These are phyloP conservation scores for Proterorhinus semilunaris DNA, from an alignment of 2,113 vertebrate species.

Conservation along the genomic window DNA sequence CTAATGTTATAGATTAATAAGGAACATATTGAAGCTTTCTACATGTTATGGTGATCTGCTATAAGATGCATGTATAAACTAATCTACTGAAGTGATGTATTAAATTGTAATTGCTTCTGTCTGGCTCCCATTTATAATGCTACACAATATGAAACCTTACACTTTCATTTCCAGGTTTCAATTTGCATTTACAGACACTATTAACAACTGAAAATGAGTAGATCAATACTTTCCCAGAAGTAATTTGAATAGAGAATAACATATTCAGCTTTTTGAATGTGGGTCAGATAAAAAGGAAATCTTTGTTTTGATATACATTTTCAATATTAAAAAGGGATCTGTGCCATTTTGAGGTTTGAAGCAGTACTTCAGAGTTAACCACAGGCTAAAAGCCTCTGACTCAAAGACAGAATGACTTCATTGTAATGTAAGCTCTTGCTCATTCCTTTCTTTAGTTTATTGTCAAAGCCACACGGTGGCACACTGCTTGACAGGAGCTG, in stretches of 20 bases:
- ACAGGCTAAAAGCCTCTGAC: slow-evolving; percentile 10
- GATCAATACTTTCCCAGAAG: slow-evolving; percentile 66
- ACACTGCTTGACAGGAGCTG: slow-evolving; percentile 26
- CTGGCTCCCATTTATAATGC: slow-evolving; percentile 26
- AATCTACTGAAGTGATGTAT: slow-evolving; percentile 3
- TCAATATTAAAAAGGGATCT: slow-evolving; percentile 2
- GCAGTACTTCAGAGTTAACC: slow-evolving; percentile 8
- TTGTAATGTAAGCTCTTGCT: slow-evolving; percentile 12
- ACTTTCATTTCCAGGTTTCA: slow-evolving; percentile 53
- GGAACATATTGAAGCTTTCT: not conserved
- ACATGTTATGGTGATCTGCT: not conserved
- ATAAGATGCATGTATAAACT: not conserved
- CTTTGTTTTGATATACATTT: not conserved
- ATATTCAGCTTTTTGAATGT: slow-evolving; percentile 29
- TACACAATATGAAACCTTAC: slow-evolving; percentile 46
- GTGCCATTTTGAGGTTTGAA: slow-evolving; percentile 4
- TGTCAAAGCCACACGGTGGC: slow-evolving; percentile 24
- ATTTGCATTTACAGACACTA: slow-evolving; percentile 51
- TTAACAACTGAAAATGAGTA: slow-evolving; percentile 47
- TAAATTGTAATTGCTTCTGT: slow-evolving; percentile 14
- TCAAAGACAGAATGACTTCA: slow-evolving; percentile 10
- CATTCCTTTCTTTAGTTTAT: slow-evolving; percentile 20
- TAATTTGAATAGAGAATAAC: slow-evolving; percentile 40
- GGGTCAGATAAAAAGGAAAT: not conserved
- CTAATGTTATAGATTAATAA: no score